phyloP scores from a whole-genome alignment of 2,888 invertebrate genomes.

The Drosophila borborema region DNA sequence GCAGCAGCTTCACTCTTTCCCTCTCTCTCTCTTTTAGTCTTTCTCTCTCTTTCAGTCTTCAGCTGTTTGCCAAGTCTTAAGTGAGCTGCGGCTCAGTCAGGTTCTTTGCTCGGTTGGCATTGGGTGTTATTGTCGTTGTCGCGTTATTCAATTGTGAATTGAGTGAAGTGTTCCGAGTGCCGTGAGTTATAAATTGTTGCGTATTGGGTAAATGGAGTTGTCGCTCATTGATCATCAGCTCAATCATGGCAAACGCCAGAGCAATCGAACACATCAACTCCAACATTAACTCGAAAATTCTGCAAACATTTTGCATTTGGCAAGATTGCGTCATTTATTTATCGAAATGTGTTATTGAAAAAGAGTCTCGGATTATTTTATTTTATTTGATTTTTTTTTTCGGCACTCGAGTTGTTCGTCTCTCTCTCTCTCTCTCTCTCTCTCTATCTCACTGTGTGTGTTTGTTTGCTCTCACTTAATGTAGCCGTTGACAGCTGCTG shows the following conservation, averaged over 20 bases:
- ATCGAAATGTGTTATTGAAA: constrained; percentile 72
- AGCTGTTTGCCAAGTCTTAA: constrained; percentile 22
- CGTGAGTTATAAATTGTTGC: constrained; percentile 18
- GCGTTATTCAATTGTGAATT: constrained; percentile 43
- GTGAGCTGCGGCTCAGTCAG: constrained; percentile 62
- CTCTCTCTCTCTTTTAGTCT: background rate
- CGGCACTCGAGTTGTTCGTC: constrained; percentile 29
- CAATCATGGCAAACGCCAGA: constrained; percentile 9
- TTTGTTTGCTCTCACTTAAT: constrained; percentile 51
- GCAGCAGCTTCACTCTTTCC: background rate
- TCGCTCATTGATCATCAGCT: constrained; percentile 51
- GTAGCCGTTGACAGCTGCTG: constrained; percentile 70
- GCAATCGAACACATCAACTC: constrained; percentile 9
- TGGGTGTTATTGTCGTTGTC: constrained; percentile 54
- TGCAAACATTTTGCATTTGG: constrained; percentile 27
- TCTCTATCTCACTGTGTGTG: constrained; percentile 8
- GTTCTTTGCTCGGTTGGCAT: constrained; percentile 73
- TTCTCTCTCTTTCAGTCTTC: background rate
- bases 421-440: background rate
- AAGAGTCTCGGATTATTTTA: constrained; percentile 73
- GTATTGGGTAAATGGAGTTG: constrained; percentile 67
- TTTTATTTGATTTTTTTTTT: constrained; percentile 44
- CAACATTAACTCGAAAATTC: constrained; percentile 19
- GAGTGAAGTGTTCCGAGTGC: constrained; percentile 20
- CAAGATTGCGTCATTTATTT: constrained; percentile 78